Conservation (phyloP, 2,888 invertebrate genomes). For the Trimorus sp. region DNA sequence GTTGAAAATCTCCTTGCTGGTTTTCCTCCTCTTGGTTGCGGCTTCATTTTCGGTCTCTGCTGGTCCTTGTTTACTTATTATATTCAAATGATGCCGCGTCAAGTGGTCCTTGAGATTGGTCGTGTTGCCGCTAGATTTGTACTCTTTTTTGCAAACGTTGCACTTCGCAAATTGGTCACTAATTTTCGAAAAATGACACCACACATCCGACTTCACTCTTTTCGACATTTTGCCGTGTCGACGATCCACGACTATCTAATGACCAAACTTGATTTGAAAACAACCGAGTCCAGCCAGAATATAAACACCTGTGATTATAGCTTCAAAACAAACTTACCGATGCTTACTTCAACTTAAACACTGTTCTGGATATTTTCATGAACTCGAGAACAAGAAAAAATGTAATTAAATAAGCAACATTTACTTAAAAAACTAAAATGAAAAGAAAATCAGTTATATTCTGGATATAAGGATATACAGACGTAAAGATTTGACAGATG, state of each 20-base stretch:
- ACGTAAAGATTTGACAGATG: no score
- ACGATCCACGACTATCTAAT: neutral
- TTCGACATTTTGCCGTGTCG: conserved; percentile 2
- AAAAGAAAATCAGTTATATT: no score
- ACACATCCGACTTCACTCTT: conserved; percentile 10
- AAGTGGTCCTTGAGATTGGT: conserved; percentile 22
- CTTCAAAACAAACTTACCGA: no score
- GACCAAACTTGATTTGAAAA: conserved; percentile 3
- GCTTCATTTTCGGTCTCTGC: conserved; percentile 18
- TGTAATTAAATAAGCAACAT: no score
- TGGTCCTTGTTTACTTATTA: conserved; percentile 5
- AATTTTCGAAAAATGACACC: conserved; percentile 17
- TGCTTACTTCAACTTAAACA: no score
- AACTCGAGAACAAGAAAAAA: no score
- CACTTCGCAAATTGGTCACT: conserved; percentile 10
- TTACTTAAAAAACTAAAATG: no score
- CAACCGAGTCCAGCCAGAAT: no score
- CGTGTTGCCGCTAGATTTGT: conserved; percentile 21
- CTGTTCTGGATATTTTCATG: no score
- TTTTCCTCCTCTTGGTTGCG: conserved; percentile 17
- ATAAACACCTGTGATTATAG: no score
- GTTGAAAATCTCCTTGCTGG: conserved; percentile 22
- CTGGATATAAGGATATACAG: no score
- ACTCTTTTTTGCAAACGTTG: conserved; percentile 16
- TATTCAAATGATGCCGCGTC: conserved; percentile 7